A percentile compares a stretch with the other conserved stretches of the same genome.
phyloP scores from a whole-genome alignment of 2,113 vertebrate genomes.

The Eira barbara region DNA sequence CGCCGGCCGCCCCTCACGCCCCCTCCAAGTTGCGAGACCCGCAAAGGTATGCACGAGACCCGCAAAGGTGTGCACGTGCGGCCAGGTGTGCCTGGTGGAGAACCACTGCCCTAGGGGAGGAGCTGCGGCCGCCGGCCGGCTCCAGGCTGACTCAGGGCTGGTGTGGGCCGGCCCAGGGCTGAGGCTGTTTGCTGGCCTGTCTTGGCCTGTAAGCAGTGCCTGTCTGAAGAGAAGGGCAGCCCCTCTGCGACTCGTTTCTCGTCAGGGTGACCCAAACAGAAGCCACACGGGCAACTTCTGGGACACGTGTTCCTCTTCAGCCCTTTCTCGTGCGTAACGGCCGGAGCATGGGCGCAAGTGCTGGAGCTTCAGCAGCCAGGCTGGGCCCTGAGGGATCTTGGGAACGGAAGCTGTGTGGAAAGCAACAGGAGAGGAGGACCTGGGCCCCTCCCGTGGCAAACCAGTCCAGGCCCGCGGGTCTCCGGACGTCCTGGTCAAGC shows the following conservation, averaged over 20 bases:
- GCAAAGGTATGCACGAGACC: not conserved
- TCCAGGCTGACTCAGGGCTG: accelerated
- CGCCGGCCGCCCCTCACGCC: accelerated
- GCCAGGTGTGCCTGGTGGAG: not conserved
- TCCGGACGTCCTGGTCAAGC: not conserved
- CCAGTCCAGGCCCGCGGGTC: not conserved
- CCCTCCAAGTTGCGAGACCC: not conserved
- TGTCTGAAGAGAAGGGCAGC: too few relatives aligned
- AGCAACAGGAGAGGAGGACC: not conserved
- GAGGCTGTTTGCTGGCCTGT: accelerated
- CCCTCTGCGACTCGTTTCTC: not conserved
- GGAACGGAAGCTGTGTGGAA: not conserved
- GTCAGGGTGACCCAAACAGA: not conserved
- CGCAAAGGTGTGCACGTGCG: accelerated
- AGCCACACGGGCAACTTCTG: not conserved
- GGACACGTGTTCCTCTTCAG: not conserved
- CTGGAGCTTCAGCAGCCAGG: not conserved
- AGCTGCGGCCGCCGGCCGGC: not conserved
- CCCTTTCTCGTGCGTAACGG: not conserved
- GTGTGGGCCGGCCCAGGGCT: not conserved
- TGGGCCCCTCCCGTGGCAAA: not conserved
- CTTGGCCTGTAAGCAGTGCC: not conserved
- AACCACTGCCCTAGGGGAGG: not conserved
- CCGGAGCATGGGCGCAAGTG: accelerated
- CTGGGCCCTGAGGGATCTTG: accelerated